These are phyloP conservation scores for Atta colombica DNA, from an alignment of 1,140 invertebrate species.

Conservation along the genomic window DNA sequence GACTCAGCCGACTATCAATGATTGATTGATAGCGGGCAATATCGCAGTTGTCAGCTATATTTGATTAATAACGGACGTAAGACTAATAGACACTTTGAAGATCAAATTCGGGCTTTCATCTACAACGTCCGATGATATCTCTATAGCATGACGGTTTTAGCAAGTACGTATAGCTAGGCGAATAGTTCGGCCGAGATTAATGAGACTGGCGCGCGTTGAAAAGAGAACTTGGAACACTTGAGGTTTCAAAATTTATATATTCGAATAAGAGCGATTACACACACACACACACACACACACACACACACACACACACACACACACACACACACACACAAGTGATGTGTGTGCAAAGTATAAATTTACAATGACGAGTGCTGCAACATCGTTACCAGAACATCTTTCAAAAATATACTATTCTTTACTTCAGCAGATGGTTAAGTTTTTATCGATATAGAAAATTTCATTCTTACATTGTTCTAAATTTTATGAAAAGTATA, in stretches of 20 bases:
- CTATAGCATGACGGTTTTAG: conserved; percentile 11
- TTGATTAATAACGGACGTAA: conserved; percentile 59
- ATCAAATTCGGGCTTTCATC: conserved; percentile 29
- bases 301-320: background rate
- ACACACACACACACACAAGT: conserved; percentile 2
- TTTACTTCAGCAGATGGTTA: background rate
- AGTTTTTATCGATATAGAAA: background rate
- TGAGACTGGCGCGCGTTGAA: conserved; percentile 20
- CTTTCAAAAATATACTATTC: background rate
- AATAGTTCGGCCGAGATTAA: conserved; percentile 51
- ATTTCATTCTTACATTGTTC: background rate
- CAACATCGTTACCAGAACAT: background rate
- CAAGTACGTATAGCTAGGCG: background rate
- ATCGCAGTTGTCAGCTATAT: conserved; percentile 52
- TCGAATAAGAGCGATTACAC: conserved; percentile 21
- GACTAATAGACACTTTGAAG: conserved; percentile 57
- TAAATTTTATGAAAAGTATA: background rate
- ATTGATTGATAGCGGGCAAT: conserved; percentile 53
- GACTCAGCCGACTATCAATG: conserved; percentile 39
- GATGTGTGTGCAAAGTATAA: conserved; percentile 14
- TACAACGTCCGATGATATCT: conserved; percentile 17
- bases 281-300: background rate
- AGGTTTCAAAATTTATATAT: conserved; percentile 40
- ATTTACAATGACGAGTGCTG: conserved; percentile 15
- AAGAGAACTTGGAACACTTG: conserved; percentile 52